A percentile compares a stretch with the other conserved stretches of the same genome.
Conservation (phyloP, 2,797 vertebrate genomes). For the Lemur catta region DNA sequence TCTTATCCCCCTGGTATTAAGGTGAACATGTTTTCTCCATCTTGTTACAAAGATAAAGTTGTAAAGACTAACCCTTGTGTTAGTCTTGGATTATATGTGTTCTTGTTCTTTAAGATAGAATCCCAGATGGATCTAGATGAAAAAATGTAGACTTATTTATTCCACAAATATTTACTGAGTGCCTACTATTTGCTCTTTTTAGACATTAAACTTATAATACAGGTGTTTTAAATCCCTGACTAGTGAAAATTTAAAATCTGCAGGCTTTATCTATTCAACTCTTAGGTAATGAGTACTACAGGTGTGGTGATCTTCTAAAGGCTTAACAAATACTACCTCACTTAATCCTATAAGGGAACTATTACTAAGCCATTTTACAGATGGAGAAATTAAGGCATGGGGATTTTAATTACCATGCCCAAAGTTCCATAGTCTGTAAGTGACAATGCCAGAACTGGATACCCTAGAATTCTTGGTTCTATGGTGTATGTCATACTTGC, state of each 20-base stretch:
- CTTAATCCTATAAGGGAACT: not conserved
- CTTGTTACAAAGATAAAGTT: not conserved
- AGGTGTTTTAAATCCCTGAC: not conserved
- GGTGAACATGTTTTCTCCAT: not conserved
- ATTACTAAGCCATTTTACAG: not conserved
- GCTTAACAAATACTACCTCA: not conserved
- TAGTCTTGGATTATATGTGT: not conserved
- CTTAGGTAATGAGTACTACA: not conserved
- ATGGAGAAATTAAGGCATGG: not conserved
- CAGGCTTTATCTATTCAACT: not conserved
- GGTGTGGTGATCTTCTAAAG: not conserved
- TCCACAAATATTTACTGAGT: not conserved
- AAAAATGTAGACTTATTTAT: not conserved
- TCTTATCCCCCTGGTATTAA: not conserved
- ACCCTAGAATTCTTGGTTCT: not conserved
- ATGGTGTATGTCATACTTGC: too few species aligned
- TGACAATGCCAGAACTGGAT: not conserved
- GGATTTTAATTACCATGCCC: not conserved
- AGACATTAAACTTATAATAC: not conserved
- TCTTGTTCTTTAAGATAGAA: not conserved
- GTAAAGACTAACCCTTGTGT: not conserved
- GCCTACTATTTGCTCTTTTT: not conserved
- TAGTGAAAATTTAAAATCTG: not conserved
- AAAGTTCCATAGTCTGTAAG: not conserved
- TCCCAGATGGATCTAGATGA: not conserved